A percentile compares a stretch with the other conserved stretches of the same genome.
These are phyloP conservation scores for Gyps fulvus DNA, from an alignment of 2,113 vertebrate species.

Conservation along the genomic window DNA sequence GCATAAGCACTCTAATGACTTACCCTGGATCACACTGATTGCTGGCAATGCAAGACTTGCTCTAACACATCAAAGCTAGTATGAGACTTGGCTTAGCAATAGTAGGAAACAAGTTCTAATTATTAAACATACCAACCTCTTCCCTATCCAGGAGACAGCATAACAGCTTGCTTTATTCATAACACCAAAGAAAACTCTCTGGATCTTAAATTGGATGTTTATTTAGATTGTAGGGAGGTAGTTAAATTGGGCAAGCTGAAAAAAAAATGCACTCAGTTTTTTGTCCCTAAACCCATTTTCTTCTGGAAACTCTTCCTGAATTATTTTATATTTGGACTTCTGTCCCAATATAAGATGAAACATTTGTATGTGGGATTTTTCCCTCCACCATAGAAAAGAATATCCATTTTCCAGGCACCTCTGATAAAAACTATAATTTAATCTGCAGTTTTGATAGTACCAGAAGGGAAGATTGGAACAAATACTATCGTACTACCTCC, in stretches of 20 bases:
- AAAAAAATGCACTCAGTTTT: neutral
- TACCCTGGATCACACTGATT: neutral
- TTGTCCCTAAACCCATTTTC: neutral
- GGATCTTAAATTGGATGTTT: neutral
- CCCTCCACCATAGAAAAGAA: neutral
- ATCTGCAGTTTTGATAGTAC: neutral
- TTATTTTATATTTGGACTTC: neutral
- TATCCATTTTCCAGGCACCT: neutral
- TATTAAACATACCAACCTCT: neutral
- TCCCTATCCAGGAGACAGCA: neutral
- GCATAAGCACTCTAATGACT: neutral
- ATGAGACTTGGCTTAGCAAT: neutral
- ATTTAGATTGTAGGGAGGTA: neutral
- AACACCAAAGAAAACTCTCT: neutral
- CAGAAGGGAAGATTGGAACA: neutral
- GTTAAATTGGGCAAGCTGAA: neutral
- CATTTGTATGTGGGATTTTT: neutral
- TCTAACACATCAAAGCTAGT: neutral
- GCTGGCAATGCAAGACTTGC: neutral
- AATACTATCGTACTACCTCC: neutral
- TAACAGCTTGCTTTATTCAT: neutral
- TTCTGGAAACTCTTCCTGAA: neutral
- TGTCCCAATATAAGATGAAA: neutral
- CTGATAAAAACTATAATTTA: neutral
- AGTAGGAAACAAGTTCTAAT: neutral